Base-by-base conservation (phyloP, 2,888 invertebrate genomes). In the Antitype chi region DNA sequence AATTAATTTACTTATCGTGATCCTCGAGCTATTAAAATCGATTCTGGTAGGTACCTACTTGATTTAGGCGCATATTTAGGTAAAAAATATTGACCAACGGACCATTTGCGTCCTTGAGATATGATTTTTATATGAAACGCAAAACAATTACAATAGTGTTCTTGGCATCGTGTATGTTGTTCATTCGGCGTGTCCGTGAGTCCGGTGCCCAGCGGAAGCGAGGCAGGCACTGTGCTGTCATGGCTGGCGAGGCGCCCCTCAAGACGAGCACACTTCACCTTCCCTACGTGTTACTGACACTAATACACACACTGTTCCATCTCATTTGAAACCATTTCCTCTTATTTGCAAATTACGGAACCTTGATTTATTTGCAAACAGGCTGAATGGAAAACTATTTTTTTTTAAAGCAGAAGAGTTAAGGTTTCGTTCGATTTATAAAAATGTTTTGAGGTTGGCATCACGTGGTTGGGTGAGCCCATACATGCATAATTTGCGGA, bases 161-260 rank as follows among this genome's bases (percentile, higher is more conserved):
- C 64, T 80, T 80, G n/a, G 69, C 20, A 57, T 17, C 49, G 55
- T 57, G 75, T 74, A 80, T 73, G 90, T 88, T 90, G 88, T 89
- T 87, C 83, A 72, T 75, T 67, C 88, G 77, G 62, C 55, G 78
- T 63, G 88, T 59, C 89, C 74, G 90, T 92, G 86, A 91, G 92
- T 92, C 87, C 66, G 86, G 67, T 59, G 72, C 59, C 84, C 90
- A 91, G 84, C 94, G 95, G 94, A 94, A 95, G 90, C 93, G 92
- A 72, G 38, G 68, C 38, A 72, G 38, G 68, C 38, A 55, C 53
- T 20, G 49, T 88, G 89, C 91, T 92, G 93, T 95, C 95, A 94
- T 95, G 95, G 94, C 93, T 93, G 89, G 94, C 90, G 91, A 91
- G 93, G 94, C 95, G 95, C 95, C 95, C 95, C 95, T 93, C 89